These are phyloP conservation scores for Argya squamiceps DNA, from an alignment of 2,797 vertebrate species.

Conservation along the genomic window DNA sequence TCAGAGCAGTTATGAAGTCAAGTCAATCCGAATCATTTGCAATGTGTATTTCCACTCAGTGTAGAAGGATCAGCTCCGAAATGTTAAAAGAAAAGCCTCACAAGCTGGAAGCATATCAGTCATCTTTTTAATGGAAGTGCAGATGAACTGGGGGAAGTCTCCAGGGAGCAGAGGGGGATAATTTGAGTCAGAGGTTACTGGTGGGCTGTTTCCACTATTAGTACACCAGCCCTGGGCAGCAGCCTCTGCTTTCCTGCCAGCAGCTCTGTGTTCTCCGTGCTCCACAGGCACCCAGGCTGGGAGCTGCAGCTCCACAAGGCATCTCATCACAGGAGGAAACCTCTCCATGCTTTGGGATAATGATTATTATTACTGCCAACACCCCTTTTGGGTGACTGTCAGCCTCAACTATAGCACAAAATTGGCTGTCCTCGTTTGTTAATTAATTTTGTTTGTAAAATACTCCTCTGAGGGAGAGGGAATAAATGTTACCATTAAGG, in stretches of 20 bases:
- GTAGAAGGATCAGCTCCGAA: neutral
- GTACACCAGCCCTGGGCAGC: neutral
- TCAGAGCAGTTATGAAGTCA: neutral
- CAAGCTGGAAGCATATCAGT: neutral
- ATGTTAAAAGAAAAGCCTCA: neutral
- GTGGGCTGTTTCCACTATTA: neutral
- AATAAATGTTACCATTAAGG: constrained; percentile 65
- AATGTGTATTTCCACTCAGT: neutral
- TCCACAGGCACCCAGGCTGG: neutral
- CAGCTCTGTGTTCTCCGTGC: neutral
- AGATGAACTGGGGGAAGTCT: neutral
- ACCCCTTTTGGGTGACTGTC: constrained; percentile 13
- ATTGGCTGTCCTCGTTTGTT: constrained; percentile 2
- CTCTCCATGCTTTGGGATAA: constrained; percentile 4
- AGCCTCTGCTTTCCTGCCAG: neutral
- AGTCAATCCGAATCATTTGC: neutral
- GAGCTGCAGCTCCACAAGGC: neutral
- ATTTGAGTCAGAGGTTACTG: neutral
- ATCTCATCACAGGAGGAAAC: neutral
- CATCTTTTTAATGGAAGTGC: neutral
- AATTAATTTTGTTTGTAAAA: constrained; percentile 66
- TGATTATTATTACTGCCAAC: constrained; percentile 37
- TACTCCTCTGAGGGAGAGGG: constrained; percentile 30
- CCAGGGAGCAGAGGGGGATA: neutral
- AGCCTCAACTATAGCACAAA: constrained; percentile 9